A percentile compares a stretch with the other conserved stretches of the same genome.
These are phyloP conservation scores for Ylistrum balloti DNA, from an alignment of 1,140 invertebrate genomes.

Conservation along the genomic window DNA sequence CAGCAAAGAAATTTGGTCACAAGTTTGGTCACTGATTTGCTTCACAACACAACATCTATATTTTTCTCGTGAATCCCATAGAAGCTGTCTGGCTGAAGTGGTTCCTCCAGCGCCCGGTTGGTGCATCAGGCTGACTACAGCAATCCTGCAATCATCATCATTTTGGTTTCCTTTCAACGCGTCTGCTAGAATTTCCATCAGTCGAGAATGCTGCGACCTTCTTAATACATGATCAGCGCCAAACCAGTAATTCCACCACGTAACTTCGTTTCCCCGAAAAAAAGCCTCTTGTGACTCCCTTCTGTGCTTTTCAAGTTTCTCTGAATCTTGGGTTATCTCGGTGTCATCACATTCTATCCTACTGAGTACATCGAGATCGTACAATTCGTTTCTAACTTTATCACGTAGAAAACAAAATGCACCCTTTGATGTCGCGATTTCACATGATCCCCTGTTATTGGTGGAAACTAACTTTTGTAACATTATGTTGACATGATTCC, in stretches of 20 bases:
- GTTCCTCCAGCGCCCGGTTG: slow-evolving; percentile 75
- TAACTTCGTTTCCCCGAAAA: slow-evolving; percentile 66
- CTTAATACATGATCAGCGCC: slow-evolving; percentile 66
- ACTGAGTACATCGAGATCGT: slow-evolving; percentile 70
- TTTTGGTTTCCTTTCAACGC: slow-evolving; percentile 60
- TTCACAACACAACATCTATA: slow-evolving; percentile 71
- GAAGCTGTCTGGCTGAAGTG: slow-evolving; percentile 69
- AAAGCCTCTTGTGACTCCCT: slow-evolving; percentile 64
- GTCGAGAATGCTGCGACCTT: slow-evolving; percentile 58
- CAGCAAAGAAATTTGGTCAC: slow-evolving; percentile 66
- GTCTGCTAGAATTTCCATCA: slow-evolving; percentile 56
- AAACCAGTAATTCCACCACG: slow-evolving; percentile 73
- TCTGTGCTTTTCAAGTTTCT: slow-evolving; percentile 53
- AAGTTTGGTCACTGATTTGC: slow-evolving; percentile 68
- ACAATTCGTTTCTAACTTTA: slow-evolving; percentile 67
- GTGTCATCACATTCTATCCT: slow-evolving; percentile 62
- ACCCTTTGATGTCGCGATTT: slow-evolving; percentile 66
- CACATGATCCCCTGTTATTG: slow-evolving; percentile 54
- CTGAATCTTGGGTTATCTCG: neutral
- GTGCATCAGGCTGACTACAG: slow-evolving; percentile 66
- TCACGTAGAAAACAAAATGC: slow-evolving; percentile 62
- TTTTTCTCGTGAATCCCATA: slow-evolving; percentile 69
- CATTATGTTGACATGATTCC: slow-evolving; percentile 64
- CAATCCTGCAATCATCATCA: slow-evolving; percentile 67
- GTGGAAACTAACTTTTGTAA: slow-evolving; percentile 55